Evolutionary conservation across 2,888 invertebrate genomes (phyloP).

Genomic region (Tupiocoris notatus): DNA sequence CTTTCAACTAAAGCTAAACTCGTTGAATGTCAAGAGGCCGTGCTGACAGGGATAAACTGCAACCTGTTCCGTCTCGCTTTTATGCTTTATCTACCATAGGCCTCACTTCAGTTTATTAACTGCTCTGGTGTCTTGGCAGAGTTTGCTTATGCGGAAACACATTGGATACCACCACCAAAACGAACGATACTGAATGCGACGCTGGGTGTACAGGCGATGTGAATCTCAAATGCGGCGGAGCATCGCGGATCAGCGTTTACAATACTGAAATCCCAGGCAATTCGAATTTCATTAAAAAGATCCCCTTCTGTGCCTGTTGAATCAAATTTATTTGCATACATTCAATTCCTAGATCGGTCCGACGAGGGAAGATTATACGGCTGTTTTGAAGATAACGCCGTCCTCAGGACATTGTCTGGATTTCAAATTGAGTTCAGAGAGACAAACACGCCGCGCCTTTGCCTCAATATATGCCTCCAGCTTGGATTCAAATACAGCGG

Average conservation of each 20-base stretch:
- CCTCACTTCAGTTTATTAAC: no score
- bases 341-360: conserved; percentile 44
- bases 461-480: conserved; percentile 43
- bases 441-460: conserved; percentile 43
- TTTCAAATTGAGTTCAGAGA: conserved; percentile 31
- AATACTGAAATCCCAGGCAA: conserved; percentile 43
- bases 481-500: conserved; percentile 47
- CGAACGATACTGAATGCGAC: conserved; percentile 43
- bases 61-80: no score
- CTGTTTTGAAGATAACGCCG: conserved; percentile 45
- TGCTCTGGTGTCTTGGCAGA: conserved; percentile 32
- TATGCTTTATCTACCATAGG: no score
- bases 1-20: no score
- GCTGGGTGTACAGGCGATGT: conserved; percentile 40
- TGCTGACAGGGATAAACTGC: no score
- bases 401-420: conserved; percentile 42
- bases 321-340: not conserved
- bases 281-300: no score
- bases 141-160: conserved; percentile 45
- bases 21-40: no score
- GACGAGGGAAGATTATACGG: conserved; percentile 46
- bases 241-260: conserved; percentile 35
- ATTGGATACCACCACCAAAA: conserved; percentile 8
- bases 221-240: conserved; percentile 41
- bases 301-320: no score